phyloP scores from a whole-genome alignment of 2,113 vertebrate species.

The Hemicordylus capensis region DNA sequence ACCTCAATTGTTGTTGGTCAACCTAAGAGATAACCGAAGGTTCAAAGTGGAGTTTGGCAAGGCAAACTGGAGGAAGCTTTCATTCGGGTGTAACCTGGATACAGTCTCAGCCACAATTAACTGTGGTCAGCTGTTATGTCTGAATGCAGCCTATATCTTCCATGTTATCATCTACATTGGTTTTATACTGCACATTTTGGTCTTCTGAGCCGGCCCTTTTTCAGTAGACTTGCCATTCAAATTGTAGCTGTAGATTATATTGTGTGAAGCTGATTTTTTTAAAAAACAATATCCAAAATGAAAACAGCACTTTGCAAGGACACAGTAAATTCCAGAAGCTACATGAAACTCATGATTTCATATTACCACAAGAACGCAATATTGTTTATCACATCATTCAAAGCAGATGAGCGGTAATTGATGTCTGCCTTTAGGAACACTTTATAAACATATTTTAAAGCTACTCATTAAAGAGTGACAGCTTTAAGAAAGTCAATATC shows the following conservation, averaged over 20 bases:
- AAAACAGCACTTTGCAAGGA: conserved; percentile 36
- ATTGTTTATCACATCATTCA: conserved; percentile 54
- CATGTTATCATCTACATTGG: too few species aligned
- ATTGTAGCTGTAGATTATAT: not conserved
- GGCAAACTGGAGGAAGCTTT: too few species aligned
- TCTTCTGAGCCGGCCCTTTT: not conserved
- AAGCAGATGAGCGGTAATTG: conserved; percentile 46
- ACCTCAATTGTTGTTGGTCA: too few species aligned
- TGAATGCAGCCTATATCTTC: too few species aligned
- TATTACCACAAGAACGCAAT: conserved; percentile 49
- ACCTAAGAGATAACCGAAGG: too few species aligned
- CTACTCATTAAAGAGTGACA: conserved; percentile 40
- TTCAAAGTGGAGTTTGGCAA: too few species aligned
- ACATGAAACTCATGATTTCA: conserved; percentile 49
- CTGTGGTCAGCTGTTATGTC: too few species aligned
- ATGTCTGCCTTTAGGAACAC: conserved; percentile 40
- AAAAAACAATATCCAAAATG: conserved; percentile 56
- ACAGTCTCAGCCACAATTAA: too few species aligned
- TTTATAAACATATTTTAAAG: conserved; percentile 43
- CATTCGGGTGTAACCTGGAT: too few species aligned
- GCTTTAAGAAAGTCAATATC: conserved; percentile 56
- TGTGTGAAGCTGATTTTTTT: conserved; percentile 31
- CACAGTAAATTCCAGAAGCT: conserved; percentile 42
- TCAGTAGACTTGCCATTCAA: not conserved
- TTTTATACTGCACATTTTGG: not conserved